Percentiles rank a stretch among this genome's conserved stretches.
These are phyloP conservation scores for Istiophorus platypterus DNA, from an alignment of 2,113 vertebrate species.

Conservation along the genomic window DNA sequence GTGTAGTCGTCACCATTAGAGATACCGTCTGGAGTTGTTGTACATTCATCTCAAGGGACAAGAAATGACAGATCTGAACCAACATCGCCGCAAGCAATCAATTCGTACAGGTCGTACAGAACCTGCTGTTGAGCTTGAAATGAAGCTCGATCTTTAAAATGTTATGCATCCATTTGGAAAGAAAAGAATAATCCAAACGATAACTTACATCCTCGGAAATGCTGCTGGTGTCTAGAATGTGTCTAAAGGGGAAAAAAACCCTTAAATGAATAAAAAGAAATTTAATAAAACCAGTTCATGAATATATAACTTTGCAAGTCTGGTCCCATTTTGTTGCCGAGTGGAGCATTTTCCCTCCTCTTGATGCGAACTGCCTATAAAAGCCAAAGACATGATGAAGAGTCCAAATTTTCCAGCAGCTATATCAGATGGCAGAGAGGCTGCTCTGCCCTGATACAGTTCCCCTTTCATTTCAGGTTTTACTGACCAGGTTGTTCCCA, in stretches of 20 bases:
- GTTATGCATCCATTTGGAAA: background rate
- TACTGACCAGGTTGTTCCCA: background rate
- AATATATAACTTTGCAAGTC: no score
- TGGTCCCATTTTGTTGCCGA: no score
- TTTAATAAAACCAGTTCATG: no score
- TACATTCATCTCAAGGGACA: background rate
- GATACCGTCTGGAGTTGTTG: slow-evolving; percentile 18
- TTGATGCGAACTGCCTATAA: background rate
- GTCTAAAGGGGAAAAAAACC: no score
- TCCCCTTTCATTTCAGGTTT: background rate
- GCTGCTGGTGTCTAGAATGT: no score
- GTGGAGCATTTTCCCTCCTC: no score
- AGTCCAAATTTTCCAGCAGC: background rate
- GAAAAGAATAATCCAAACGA: no score
- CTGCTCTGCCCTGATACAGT: slow-evolving; percentile 1
- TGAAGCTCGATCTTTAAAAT: background rate
- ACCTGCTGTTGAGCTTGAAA: no score
- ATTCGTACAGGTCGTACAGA: background rate
- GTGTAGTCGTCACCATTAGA: background rate
- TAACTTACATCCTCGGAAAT: no score
- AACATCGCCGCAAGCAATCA: background rate
- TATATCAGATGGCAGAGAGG: background rate
- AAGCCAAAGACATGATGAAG: background rate
- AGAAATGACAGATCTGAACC: slow-evolving; percentile 5
- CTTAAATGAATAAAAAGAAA: no score